Percentiles rank a stretch among this genome's conserved stretches.
Evolutionary conservation across 2,888 invertebrate species (phyloP).

Genomic region (Drosophila formosana): DNA sequence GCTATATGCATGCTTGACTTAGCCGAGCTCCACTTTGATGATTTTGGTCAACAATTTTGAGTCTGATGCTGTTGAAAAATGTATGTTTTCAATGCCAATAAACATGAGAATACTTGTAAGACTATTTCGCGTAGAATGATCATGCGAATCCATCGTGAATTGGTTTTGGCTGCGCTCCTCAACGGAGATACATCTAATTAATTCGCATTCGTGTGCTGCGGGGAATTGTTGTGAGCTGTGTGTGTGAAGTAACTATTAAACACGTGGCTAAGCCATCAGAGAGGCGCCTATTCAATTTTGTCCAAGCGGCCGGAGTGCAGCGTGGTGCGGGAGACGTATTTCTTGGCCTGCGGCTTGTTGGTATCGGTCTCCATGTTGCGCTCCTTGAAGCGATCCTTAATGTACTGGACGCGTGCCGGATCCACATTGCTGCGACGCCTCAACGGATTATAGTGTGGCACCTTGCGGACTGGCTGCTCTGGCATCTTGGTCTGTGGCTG

Average conservation of each 20-base stretch:
- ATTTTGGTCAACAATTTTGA: no score
- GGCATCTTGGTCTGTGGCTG: constrained; percentile 17
- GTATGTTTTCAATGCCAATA: no score
- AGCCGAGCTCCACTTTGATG: no score
- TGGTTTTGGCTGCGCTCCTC: no score
- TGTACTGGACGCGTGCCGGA: constrained; percentile 55
- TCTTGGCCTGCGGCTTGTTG: constrained; percentile 43
- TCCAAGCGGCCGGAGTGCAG: constrained; percentile 63
- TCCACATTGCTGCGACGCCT: constrained; percentile 60
- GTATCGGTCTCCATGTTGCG: constrained; percentile 33
- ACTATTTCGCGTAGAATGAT: no score
- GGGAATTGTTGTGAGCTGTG: no score
- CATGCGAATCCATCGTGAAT: no score
- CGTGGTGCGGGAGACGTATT: constrained; percentile 53
- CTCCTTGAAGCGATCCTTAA: constrained; percentile 52
- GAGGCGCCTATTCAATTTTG: constrained; percentile 48
- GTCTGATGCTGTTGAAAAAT: no score
- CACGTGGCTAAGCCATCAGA: background rate
- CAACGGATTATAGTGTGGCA: constrained; percentile 44
- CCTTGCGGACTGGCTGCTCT: constrained; percentile 32
- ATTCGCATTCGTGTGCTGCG: no score
- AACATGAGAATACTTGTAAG: no score
- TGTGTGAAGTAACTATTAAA: background rate
- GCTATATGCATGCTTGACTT: no score
- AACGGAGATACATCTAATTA: no score